Percentiles rank a stretch among this genome's conserved stretches.
phyloP scores from a whole-genome alignment of 2,113 vertebrate species.

The Corvus hawaiiensis region DNA sequence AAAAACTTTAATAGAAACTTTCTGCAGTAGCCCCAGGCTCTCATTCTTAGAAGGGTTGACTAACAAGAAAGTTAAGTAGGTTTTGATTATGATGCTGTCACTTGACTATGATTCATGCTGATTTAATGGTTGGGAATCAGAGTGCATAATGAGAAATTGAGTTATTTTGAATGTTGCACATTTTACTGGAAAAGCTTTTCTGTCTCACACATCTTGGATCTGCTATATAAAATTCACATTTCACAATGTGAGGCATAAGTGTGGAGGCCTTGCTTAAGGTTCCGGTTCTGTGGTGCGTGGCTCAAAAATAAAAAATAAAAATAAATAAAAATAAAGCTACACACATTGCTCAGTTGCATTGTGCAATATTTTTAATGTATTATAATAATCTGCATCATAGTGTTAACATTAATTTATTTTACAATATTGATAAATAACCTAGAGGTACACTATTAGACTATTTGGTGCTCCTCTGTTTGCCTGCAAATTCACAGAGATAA shows the following conservation, averaged over 20 bases:
- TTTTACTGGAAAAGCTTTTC: slow-evolving; percentile 5
- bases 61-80: slow-evolving; percentile 31
- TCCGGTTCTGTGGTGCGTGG: slow-evolving; percentile 38
- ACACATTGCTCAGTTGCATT: slow-evolving; percentile 4
- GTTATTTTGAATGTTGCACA: slow-evolving; percentile 16
- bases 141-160: slow-evolving; percentile 25
- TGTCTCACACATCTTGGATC: neutral
- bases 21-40: slow-evolving; percentile 14
- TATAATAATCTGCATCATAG: slow-evolving; percentile 39
- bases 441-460: neutral
- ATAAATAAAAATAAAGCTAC: neutral
- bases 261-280: slow-evolving; percentile 2
- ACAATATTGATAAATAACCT: neutral
- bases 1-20: neutral
- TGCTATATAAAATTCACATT: neutral
- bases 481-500: neutral
- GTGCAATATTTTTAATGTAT: slow-evolving; percentile 71
- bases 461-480: neutral
- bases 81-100: slow-evolving; percentile 44
- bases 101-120: slow-evolving; percentile 4
- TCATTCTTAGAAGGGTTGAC: slow-evolving; percentile 36
- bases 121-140: neutral
- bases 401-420: slow-evolving; percentile 44
- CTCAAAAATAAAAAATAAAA: neutral
- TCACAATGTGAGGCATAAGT: neutral